Conservation (phyloP, 92 coral and sea anemone genomes). For the Epizoanthus fatuus region DNA sequence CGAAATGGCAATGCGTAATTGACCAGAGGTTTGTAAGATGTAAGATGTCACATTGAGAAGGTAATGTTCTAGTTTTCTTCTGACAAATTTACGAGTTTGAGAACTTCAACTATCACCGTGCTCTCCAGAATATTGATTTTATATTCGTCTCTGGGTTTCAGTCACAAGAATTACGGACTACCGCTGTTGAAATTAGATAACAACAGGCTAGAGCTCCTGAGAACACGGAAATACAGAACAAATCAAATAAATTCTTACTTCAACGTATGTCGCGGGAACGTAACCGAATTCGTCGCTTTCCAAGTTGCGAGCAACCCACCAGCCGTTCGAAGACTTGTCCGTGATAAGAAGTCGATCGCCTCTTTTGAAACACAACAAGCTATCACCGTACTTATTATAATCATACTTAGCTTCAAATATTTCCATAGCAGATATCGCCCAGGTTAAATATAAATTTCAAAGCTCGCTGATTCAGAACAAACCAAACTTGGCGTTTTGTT, state of each 20-base stretch:
- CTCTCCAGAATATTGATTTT: neutral
- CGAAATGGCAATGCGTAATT: neutral
- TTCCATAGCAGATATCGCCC: constrained; percentile 68
- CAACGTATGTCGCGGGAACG: constrained; percentile 84
- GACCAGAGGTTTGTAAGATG: neutral
- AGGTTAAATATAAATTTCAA: constrained; percentile 14
- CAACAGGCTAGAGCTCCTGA: neutral
- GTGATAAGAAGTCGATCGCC: constrained; percentile 88
- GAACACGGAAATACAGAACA: constrained; percentile 31
- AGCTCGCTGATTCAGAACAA: constrained; percentile 10
- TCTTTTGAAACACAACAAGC: constrained; percentile 72
- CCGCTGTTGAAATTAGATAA: neutral
- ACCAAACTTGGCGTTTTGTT: neutral
- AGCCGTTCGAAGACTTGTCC: constrained; percentile 67
- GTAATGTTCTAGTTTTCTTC: neutral
- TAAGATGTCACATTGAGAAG: neutral
- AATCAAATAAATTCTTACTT: constrained; percentile 60
- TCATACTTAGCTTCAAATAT: constrained; percentile 86
- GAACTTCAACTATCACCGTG: too few relatives aligned
- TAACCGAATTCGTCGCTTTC: constrained; percentile 86
- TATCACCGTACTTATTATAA: constrained; percentile 67
- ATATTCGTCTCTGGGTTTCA: neutral
- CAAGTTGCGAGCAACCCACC: constrained; percentile 93
- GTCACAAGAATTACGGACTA: neutral
- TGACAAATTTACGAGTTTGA: neutral